Conservation (phyloP, 2,113 vertebrate species). For the Sarotherodon lohbergeri region DNA sequence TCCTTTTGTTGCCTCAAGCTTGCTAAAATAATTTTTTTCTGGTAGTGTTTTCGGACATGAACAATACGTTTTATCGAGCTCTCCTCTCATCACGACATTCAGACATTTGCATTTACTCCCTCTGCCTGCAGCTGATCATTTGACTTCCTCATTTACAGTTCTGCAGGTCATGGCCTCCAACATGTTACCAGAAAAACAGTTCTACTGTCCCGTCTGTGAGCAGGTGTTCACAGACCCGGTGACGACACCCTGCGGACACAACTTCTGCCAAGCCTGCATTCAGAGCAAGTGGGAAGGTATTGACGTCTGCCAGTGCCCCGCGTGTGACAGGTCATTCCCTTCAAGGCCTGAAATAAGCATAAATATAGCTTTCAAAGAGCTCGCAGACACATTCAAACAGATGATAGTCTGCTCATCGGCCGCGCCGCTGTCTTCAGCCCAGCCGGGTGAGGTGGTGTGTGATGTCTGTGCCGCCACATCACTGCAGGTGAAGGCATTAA, state of each 20-base stretch:
- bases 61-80: not conserved
- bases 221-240: constrained; percentile 55
- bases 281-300: constrained; percentile 30
- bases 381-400: constrained; percentile 39
- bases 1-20: not conserved
- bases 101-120: not conserved
- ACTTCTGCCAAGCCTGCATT: constrained; percentile 64
- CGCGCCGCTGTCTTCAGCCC: not conserved
- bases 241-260: constrained; percentile 65
- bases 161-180: constrained; percentile 9
- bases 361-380: constrained; percentile 61
- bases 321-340: constrained; percentile 30
- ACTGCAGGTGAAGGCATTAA: constrained; percentile 77
- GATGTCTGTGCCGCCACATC: constrained; percentile 79
- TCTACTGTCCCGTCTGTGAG: constrained; percentile 59
- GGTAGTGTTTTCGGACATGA: fast-evolving
- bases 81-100: not conserved
- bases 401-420: not conserved
- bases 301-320: constrained; percentile 35
- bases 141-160: not conserved
- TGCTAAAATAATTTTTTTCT: not conserved
- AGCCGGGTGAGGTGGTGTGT: constrained; percentile 78
- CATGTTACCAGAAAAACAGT: constrained; percentile 43
- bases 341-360: constrained; percentile 47
- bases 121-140: not conserved